These are phyloP conservation scores for Conger conger DNA, from an alignment of 2,113 vertebrate genomes.

Conservation along the genomic window DNA sequence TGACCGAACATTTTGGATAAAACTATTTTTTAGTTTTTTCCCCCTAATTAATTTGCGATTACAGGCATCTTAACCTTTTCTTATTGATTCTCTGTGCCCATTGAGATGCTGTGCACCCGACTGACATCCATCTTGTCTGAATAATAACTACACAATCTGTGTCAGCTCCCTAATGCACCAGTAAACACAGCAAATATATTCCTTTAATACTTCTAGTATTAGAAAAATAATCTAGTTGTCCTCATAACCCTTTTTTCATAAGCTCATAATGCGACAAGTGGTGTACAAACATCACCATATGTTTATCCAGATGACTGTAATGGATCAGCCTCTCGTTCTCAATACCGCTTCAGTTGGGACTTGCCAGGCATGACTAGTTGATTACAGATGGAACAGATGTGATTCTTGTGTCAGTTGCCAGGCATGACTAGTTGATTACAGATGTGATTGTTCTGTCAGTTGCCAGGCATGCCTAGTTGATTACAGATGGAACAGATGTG, in stretches of 20 bases:
- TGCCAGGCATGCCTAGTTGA: neutral
- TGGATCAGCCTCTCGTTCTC: neutral
- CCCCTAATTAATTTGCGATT: neutral
- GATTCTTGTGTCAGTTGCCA: no score
- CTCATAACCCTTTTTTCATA: neutral
- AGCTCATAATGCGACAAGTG: neutral
- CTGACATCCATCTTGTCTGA: neutral
- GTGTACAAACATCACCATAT: neutral
- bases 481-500: neutral
- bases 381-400: no score
- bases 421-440: neutral
- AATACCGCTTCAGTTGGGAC: neutral
- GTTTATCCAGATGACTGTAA: neutral
- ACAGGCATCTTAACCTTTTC: neutral
- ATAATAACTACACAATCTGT: neutral
- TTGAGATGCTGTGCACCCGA: neutral
- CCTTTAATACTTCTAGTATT: neutral
- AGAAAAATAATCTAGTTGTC: no score
- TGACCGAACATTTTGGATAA: no score
- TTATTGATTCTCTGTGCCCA: neutral
- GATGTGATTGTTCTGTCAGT: neutral
- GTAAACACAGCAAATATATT: neutral
- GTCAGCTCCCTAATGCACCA: neutral
- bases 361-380: no score
- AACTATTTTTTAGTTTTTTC: neutral